These are phyloP conservation scores for Pseudorectes ferrugineus DNA, from an alignment of 2,113 vertebrate genomes.

Conservation along the genomic window DNA sequence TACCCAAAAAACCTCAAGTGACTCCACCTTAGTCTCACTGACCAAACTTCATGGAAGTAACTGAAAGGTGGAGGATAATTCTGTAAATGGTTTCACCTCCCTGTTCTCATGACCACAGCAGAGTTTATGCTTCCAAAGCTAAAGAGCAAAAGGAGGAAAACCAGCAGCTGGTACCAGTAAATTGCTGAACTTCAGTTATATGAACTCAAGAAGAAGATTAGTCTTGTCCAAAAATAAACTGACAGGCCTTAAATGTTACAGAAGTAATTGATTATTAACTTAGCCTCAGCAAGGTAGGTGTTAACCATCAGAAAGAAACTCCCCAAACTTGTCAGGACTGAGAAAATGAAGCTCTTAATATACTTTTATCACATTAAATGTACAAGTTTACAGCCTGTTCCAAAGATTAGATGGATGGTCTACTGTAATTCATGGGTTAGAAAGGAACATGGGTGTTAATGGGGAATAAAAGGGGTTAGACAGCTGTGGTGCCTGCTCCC, in stretches of 20 bases:
- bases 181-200: background rate
- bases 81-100: background rate
- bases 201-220: background rate
- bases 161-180: background rate
- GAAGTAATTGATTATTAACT: background rate
- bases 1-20: background rate
- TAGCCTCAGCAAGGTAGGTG: background rate
- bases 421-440: background rate
- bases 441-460: background rate
- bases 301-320: background rate
- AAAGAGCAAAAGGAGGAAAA: background rate
- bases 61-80: background rate
- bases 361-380: background rate
- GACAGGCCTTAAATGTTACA: background rate
- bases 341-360: background rate
- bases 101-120: background rate
- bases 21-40: background rate
- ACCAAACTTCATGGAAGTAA: background rate
- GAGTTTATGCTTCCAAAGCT: background rate
- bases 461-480: rapidly evolving
- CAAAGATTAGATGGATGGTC: background rate
- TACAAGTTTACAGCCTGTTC: background rate
- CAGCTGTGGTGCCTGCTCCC: background rate
- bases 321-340: background rate
- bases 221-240: background rate